phyloP scores from a whole-genome alignment of 1,140 invertebrate genomes.

The Drosophila bipectinata region DNA sequence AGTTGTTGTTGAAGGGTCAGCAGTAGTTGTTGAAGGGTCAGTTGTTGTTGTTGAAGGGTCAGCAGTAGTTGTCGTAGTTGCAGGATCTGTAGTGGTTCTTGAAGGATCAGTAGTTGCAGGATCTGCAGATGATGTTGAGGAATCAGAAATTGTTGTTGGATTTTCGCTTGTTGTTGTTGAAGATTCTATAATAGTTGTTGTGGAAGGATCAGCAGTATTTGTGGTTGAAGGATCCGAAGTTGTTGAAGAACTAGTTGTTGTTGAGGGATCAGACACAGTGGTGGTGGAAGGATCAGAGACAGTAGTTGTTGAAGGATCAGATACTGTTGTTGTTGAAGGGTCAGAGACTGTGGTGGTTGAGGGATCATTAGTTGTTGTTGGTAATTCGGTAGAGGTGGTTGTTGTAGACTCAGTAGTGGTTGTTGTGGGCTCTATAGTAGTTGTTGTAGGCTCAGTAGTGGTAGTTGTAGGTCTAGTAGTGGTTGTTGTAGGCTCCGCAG shows the following conservation, averaged over 20 bases:
- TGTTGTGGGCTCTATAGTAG: background rate
- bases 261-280: background rate
- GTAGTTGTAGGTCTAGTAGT: constrained; percentile 8
- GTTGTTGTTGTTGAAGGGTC: no score
- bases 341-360: constrained; percentile 2
- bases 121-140: background rate
- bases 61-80: no score
- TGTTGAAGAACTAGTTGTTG: background rate
- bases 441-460: background rate
- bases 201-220: no score
- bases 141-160: no score
- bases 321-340: background rate
- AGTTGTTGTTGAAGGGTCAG: no score
- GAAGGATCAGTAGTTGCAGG: background rate
- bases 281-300: background rate
- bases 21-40: no score
- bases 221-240: constrained; percentile 3
- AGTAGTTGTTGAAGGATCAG: background rate
- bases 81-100: no score
- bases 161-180: background rate
- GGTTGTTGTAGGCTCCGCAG: background rate
- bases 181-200: background rate
- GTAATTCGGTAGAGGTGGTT: background rate
- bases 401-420: constrained; percentile 13
- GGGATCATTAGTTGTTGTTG: background rate